A percentile compares a stretch with the other conserved stretches of the same genome.
Conservation (phyloP, 2,113 vertebrate genomes). For the Rattus rattus region DNA sequence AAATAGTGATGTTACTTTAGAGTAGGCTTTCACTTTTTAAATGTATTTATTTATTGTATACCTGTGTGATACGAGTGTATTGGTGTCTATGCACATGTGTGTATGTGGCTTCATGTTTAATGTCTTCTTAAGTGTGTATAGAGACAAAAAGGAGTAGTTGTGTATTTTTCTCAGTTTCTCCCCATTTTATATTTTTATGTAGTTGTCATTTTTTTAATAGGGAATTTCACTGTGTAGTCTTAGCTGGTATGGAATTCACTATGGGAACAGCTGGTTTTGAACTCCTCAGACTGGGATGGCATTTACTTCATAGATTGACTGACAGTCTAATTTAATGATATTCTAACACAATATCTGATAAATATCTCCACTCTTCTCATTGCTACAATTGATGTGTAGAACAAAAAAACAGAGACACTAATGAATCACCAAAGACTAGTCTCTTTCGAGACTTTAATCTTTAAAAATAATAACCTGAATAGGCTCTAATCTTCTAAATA, state of each 20-base stretch:
- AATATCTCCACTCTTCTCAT: neutral
- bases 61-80: neutral
- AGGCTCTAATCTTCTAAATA: neutral
- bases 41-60: neutral
- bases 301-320: neutral
- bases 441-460: neutral
- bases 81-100: neutral
- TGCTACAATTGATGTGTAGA: neutral
- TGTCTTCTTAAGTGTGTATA: neutral
- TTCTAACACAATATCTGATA: neutral
- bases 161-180: neutral
- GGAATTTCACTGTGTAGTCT: neutral
- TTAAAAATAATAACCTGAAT: neutral
- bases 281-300: neutral
- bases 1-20: neutral
- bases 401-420: conserved; percentile 19
- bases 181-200: neutral
- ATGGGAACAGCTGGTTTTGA: neutral
- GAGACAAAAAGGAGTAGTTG: neutral
- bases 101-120: neutral
- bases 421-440: neutral
- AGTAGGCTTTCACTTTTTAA: neutral
- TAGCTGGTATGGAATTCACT: neutral
- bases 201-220: neutral
- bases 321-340: neutral